Base-by-base conservation (phyloP, 2,797 vertebrate genomes). In the Pristis pectinata region DNA sequence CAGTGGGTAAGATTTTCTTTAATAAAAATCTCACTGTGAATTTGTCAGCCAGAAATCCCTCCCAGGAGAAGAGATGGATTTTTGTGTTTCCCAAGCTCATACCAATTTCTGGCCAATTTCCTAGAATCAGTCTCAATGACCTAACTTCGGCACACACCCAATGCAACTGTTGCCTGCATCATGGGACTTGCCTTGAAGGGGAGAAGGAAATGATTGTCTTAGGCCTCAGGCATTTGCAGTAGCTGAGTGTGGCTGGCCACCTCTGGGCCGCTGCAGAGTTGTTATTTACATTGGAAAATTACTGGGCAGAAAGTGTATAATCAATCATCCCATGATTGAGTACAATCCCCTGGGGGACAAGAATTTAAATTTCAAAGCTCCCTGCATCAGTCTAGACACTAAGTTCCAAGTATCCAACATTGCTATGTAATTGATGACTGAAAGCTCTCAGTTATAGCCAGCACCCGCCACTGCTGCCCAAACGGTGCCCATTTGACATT, bases 301-400 rank as follows among this genome's bases (percentile, higher is more conserved):
- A 53, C 27, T 85, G 49, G 49, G 82, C 82, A 27, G 44, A 53
- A 30, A 27, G 82, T 3, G 82, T 27, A 85, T 85, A 53, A 85
- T 85, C 82, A 85, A 56, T 85, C 82, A 56, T 85, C 44, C 24
- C 0, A 27, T 30, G 44, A 85, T 85, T 30, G 82, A 85, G 49
- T 85, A 9, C 27, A 85, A 85, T 27, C 80, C 24, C 49, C 49
- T 49, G 41, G 24, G 82, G 49, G 44, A 85, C 22, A 4, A 82
- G 44, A 85, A 53, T 83, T 83, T 83, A 56, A 85, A 85, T 85
- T 85, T 53, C 49, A 85, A 85, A 85, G 82, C 9, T 85, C 49
- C 49, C 82, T 85, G 82, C 8, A 53, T 24, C 27, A 49, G 49
- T 85, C 82, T 85, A 49, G 44, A 85, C 44, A 85, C 49, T 4